Percentiles rank a stretch among this genome's conserved stretches.
phyloP scores from a whole-genome alignment of 2,797 vertebrate species.

The Morelia viridis region DNA sequence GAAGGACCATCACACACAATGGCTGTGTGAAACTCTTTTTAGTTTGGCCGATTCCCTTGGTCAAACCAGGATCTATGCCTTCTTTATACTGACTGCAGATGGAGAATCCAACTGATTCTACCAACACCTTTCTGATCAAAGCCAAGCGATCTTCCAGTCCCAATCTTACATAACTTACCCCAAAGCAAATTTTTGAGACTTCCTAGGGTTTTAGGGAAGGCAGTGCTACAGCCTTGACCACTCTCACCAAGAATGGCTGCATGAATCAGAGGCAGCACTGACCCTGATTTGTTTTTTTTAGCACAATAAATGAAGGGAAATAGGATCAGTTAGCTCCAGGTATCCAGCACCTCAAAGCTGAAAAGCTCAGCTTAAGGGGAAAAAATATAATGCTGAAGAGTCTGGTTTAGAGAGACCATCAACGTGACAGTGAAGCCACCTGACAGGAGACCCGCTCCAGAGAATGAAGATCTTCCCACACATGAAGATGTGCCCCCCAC shows the following conservation, averaged over 20 bases:
- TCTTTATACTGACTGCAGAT: not conserved
- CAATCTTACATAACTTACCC: not conserved
- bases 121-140: not conserved
- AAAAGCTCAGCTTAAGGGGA: not conserved
- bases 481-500: not conserved
- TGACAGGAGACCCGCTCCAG: no score
- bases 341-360: no score
- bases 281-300: not conserved
- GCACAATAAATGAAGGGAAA: not conserved
- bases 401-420: not conserved
- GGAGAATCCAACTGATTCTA: not conserved
- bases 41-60: no score
- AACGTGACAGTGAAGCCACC: no score
- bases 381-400: not conserved
- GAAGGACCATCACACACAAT: not conserved
- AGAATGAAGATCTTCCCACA: not conserved
- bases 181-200: not conserved
- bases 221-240: not conserved
- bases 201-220: not conserved
- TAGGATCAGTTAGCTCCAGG: not conserved
- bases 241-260: not conserved
- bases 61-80: not conserved
- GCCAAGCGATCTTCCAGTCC: not conserved
- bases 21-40: not conserved
- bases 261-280: not conserved